Percentiles rank a stretch among this genome's conserved stretches.
phyloP scores from a whole-genome alignment of 2,888 invertebrate species.

The Mesochorus sp. region DNA sequence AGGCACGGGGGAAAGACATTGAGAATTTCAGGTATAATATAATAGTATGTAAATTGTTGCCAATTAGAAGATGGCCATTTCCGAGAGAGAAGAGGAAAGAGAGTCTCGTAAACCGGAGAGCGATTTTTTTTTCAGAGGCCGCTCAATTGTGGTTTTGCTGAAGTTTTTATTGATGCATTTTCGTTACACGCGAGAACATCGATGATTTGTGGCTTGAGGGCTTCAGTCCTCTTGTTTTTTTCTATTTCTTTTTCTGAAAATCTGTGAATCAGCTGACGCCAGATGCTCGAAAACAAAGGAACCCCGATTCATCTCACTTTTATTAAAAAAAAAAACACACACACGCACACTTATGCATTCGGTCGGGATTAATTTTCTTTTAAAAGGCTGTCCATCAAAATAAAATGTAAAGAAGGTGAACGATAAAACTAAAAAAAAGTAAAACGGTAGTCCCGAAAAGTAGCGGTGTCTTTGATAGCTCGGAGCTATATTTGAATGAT shows the following conservation, averaged over 20 bases:
- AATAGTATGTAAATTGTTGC: constrained; percentile 72
- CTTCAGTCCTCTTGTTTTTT: neutral
- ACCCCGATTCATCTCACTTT: constrained; percentile 16
- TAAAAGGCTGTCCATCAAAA: neutral
- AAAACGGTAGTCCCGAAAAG: constrained; percentile 35
- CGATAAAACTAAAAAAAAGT: neutral
- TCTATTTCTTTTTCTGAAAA: constrained; percentile 15
- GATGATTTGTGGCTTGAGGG: constrained; percentile 45
- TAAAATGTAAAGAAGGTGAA: neutral
- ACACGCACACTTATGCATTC: too few species aligned
- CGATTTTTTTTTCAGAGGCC: constrained; percentile 67
- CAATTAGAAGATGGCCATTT: constrained; percentile 51
- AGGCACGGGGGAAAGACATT: constrained; percentile 23
- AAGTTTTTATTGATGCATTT: constrained; percentile 62
- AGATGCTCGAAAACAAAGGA: constrained; percentile 32
- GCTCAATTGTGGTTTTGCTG: constrained; percentile 64
- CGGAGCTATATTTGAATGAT: constrained; percentile 33
- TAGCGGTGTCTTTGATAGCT: constrained; percentile 52
- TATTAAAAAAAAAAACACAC: neutral
- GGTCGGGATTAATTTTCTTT: neutral
- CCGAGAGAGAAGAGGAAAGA: constrained; percentile 47
- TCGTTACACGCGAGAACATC: constrained; percentile 31
- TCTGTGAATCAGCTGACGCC: constrained; percentile 39
- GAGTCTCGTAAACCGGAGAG: constrained; percentile 13
- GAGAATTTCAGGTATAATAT: constrained; percentile 61